Conservation (phyloP, 2,113 vertebrate genomes). For the Alethe castanea region DNA sequence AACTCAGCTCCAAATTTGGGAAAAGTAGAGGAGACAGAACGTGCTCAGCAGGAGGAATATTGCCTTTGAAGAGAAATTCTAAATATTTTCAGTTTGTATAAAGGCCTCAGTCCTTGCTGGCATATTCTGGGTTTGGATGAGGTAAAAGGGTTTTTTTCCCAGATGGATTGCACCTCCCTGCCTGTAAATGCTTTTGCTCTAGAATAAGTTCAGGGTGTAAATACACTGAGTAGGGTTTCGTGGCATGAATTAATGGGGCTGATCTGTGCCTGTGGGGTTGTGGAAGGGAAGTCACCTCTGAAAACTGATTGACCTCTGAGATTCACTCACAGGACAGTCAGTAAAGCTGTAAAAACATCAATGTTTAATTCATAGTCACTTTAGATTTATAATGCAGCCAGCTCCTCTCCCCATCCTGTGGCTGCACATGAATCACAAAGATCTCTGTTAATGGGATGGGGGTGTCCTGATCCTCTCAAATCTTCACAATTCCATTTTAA, state of each 20-base stretch:
- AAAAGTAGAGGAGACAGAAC: not conserved
- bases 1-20: not conserved
- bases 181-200: not conserved
- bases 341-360: not conserved
- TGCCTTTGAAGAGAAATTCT: not conserved
- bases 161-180: not conserved
- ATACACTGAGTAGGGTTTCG: no score
- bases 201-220: no score
- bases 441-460: not conserved
- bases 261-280: not conserved
- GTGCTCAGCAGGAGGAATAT: not conserved
- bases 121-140: not conserved
- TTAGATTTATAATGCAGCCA: not conserved
- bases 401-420: not conserved
- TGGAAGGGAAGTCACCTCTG: not conserved
- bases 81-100: not conserved
- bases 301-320: not conserved
- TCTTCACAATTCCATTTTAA: not conserved
- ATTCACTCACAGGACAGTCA: not conserved
- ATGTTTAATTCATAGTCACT: not conserved
- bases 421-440: not conserved
- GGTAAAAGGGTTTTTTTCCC: not conserved
- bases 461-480: not conserved
- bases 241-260: not conserved
- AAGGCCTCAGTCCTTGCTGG: not conserved